phyloP scores from a whole-genome alignment of 2,113 vertebrate species.

The Penelope pileata region DNA sequence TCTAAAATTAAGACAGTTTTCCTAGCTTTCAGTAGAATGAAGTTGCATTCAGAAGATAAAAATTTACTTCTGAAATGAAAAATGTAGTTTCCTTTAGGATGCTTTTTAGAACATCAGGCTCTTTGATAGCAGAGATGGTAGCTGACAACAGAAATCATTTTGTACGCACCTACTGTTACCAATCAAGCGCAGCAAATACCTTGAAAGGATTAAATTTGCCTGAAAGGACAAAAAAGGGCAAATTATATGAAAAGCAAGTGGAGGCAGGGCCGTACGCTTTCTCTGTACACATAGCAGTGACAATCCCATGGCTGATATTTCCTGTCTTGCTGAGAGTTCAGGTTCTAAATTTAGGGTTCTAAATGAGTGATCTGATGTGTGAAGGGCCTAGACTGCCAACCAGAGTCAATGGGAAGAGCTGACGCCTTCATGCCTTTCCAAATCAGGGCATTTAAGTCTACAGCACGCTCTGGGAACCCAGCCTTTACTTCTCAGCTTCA shows the following conservation, averaged over 20 bases:
- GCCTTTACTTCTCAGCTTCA: not conserved
- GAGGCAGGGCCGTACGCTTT: accelerated
- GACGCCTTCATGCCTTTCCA: not conserved
- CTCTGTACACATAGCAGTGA: not conserved
- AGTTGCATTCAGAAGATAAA: not conserved
- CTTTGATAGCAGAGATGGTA: not conserved
- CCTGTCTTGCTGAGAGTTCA: not conserved
- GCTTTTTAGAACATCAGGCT: not conserved
- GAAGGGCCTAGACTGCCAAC: not conserved
- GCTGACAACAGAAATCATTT: not conserved
- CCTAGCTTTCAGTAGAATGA: not conserved
- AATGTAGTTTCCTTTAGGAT: not conserved
- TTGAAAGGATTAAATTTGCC: not conserved
- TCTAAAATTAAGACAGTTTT: not conserved
- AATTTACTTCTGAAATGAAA: not conserved
- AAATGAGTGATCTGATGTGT: not conserved
- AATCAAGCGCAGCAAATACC: not conserved
- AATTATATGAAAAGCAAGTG: not conserved
- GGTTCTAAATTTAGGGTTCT: not conserved
- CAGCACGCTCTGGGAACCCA: not conserved
- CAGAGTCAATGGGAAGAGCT: not conserved
- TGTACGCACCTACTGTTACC: not conserved
- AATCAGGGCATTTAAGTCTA: not conserved
- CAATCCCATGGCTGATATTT: not conserved
- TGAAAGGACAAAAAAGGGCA: not conserved